Percentiles rank a stretch among this genome's conserved stretches.
These are phyloP conservation scores for Anorthoa munda DNA, from an alignment of 2,888 invertebrate genomes.

Conservation along the genomic window DNA sequence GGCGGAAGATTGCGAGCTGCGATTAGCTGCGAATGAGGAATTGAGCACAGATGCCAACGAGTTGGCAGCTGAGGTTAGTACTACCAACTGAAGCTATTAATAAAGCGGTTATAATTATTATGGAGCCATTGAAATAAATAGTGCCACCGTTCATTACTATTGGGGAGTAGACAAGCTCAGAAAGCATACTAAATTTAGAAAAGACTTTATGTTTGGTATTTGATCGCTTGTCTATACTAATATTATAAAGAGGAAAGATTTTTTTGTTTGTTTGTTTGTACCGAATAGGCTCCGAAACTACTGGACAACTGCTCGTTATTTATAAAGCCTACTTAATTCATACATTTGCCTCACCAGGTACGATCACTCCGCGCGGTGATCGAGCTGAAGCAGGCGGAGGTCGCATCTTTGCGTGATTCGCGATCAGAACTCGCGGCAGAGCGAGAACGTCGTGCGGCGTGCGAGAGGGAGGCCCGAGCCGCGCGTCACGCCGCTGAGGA, in stretches of 20 bases:
- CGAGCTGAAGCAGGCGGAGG: constrained; percentile 96
- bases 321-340: neutral
- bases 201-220: neutral
- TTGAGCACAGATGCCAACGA: constrained; percentile 87
- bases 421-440: constrained; percentile 93
- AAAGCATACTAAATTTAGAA: neutral
- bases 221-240: neutral
- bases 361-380: constrained; percentile 96
- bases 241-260: too few species aligned
- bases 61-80: constrained; percentile 86
- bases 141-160: neutral
- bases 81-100: constrained; percentile 55
- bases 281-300: too few species aligned
- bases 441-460: constrained; percentile 93
- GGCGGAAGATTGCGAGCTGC: constrained; percentile 81
- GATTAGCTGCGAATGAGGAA: constrained; percentile 83
- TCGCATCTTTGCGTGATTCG: constrained; percentile 94
- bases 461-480: constrained; percentile 94
- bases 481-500: constrained; percentile 97
- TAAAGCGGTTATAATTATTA: constrained; percentile 54
- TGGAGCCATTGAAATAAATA: constrained; percentile 35
- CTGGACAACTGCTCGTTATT: too few species aligned
- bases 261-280: too few species aligned
- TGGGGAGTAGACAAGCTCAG: neutral
- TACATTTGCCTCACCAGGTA: constrained; percentile 72